Evolutionary conservation across 2,113 vertebrate species (phyloP).

Genomic region (Nyctibius bracteatus): DNA sequence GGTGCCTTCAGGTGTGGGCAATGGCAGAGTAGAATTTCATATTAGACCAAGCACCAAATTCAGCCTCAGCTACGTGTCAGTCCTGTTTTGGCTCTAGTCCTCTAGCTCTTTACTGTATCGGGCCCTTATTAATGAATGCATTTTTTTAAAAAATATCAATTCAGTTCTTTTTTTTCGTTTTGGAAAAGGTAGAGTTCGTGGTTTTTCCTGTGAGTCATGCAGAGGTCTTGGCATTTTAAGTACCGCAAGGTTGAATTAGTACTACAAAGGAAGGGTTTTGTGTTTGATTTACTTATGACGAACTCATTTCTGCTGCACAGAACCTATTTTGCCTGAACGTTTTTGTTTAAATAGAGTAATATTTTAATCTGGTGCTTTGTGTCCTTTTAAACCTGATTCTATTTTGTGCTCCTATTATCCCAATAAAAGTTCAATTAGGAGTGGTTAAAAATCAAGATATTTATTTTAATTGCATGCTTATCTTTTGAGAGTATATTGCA

Average conservation of each 20-base stretch:
- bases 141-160: neutral
- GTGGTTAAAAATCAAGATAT: slow-evolving; percentile 64
- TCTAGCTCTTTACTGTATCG: neutral
- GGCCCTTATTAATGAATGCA: neutral
- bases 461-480: slow-evolving; percentile 65
- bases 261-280: neutral
- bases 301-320: slow-evolving; percentile 30
- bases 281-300: slow-evolving; percentile 9
- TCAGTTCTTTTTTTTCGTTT: neutral
- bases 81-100: neutral
- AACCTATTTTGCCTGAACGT: slow-evolving; percentile 20
- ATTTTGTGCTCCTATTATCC: slow-evolving; percentile 43
- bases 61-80: neutral
- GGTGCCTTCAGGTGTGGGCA: neutral
- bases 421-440: slow-evolving; percentile 53
- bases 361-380: slow-evolving; percentile 59
- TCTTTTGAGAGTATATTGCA: slow-evolving; percentile 64
- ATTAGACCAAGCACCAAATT: neutral
- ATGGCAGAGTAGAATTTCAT: neutral
- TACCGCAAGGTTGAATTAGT: neutral
- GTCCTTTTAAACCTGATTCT: slow-evolving; percentile 29
- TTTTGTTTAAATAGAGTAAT: slow-evolving; percentile 45
- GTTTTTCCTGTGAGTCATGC: neutral
- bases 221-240: slow-evolving; percentile 20
- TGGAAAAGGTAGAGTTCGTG: neutral